Evolutionary conservation across 2,113 vertebrate species (phyloP).

Genomic region (Carettochelys insculpta): DNA sequence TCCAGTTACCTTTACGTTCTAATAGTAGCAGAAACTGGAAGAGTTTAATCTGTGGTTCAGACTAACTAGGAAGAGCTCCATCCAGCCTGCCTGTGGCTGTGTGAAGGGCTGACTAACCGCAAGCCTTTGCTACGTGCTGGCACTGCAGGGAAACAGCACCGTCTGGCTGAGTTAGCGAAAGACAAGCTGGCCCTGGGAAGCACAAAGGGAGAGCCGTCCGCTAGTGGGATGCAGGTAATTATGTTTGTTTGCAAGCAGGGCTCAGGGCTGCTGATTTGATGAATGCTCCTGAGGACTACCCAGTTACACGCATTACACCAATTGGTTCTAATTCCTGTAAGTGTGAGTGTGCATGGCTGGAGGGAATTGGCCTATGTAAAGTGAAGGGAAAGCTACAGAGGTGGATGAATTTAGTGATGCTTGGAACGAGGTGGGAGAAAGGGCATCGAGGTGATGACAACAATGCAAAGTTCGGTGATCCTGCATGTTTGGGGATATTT

Average conservation of each 20-base stretch:
- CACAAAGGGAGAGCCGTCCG: background rate
- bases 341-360: background rate
- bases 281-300: background rate
- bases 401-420: background rate
- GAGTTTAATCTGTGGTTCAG: background rate
- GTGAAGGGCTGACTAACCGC: background rate
- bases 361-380: background rate
- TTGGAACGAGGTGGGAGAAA: background rate
- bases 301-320: background rate
- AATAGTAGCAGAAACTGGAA: background rate
- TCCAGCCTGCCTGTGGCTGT: background rate
- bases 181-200: background rate
- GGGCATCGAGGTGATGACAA: background rate
- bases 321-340: background rate
- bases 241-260: background rate
- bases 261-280: background rate
- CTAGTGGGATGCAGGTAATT: conserved; percentile 12
- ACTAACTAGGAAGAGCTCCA: background rate
- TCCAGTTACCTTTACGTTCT: conserved; percentile 17
- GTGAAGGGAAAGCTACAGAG: background rate
- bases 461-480: background rate
- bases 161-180: background rate
- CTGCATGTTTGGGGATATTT: background rate
- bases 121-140: background rate
- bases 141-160: background rate